A percentile compares a stretch with the other conserved stretches of the same genome.
phyloP scores from a whole-genome alignment of 2,797 vertebrate species.

The Gallinago solitaria region DNA sequence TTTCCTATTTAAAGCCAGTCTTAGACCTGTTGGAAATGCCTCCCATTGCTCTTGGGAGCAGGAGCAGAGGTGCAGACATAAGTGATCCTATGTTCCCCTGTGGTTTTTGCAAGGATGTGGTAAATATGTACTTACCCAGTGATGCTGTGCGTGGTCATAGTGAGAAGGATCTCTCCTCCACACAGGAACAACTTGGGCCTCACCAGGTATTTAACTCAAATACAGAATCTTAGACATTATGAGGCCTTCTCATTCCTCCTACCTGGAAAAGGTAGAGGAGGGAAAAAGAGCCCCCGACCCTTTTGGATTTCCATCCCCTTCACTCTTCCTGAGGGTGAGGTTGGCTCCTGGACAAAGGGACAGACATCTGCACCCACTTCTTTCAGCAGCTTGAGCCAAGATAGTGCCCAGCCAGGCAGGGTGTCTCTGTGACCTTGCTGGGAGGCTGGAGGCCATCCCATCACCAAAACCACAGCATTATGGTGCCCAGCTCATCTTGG shows the following conservation, averaged over 20 bases:
- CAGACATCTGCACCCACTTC: not conserved
- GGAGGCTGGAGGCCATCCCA: fast-evolving
- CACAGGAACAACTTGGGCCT: not conserved
- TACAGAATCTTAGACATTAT: not conserved
- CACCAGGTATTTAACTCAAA: not conserved
- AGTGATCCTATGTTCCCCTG: not conserved
- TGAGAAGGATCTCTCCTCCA: not conserved
- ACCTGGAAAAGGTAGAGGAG: not conserved
- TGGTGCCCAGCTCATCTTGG: not conserved
- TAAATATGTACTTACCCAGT: not conserved
- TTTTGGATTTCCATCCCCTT: not conserved
- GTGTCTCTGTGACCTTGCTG: fast-evolving
- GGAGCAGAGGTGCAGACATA: not conserved
- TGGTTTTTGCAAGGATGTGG: not conserved
- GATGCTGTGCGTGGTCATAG: not conserved
- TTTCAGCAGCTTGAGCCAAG: not conserved
- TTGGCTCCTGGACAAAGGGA: not conserved
- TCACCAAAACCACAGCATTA: not conserved
- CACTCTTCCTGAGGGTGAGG: fast-evolving
- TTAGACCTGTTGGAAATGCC: not conserved
- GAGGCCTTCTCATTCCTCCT: not conserved
- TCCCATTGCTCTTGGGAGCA: not conserved
- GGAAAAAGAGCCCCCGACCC: not conserved
- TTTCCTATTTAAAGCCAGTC: not conserved
- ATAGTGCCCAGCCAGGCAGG: not conserved